Percentiles rank a stretch among this genome's conserved stretches.
These are phyloP conservation scores for Clarias laeviceps DNA, from an alignment of 2,797 vertebrate species.

Conservation along the genomic window DNA sequence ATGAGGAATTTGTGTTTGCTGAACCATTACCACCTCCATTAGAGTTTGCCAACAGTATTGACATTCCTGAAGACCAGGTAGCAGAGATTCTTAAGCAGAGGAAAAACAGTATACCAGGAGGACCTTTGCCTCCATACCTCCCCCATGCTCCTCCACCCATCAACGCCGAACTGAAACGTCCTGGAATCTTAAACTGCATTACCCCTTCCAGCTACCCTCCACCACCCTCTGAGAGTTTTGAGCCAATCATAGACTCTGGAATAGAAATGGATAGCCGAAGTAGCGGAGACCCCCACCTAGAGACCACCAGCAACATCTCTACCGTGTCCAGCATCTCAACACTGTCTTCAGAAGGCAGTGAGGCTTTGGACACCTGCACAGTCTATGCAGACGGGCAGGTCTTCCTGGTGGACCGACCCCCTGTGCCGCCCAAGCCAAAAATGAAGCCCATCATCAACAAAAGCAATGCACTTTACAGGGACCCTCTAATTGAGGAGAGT, in stretches of 20 bases:
- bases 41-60: slow-evolving; percentile 97
- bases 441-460: slow-evolving; percentile 91
- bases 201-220: slow-evolving; percentile 83
- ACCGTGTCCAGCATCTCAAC: slow-evolving; percentile 94
- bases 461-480: slow-evolving; percentile 89
- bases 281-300: slow-evolving; percentile 90
- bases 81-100: slow-evolving; percentile 83
- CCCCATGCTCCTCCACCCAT: slow-evolving; percentile 69
- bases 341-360: slow-evolving; percentile 91
- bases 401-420: slow-evolving; percentile 91
- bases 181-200: slow-evolving; percentile 82
- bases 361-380: slow-evolving; percentile 87
- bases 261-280: slow-evolving; percentile 93
- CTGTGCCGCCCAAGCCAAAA: slow-evolving; percentile 96
- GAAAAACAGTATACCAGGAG: slow-evolving; percentile 67
- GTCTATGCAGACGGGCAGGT: slow-evolving; percentile 91
- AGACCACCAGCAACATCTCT: slow-evolving; percentile 97
- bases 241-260: slow-evolving; percentile 86
- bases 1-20: slow-evolving; percentile 94
- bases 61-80: slow-evolving; percentile 89
- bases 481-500: slow-evolving; percentile 87
- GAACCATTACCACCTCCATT: slow-evolving; percentile 95
- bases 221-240: slow-evolving; percentile 83
- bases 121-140: slow-evolving; percentile 71
- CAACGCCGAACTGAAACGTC: slow-evolving; percentile 73